Conservation (phyloP, 2,888 invertebrate genomes). For the Endomychus coccineus region DNA sequence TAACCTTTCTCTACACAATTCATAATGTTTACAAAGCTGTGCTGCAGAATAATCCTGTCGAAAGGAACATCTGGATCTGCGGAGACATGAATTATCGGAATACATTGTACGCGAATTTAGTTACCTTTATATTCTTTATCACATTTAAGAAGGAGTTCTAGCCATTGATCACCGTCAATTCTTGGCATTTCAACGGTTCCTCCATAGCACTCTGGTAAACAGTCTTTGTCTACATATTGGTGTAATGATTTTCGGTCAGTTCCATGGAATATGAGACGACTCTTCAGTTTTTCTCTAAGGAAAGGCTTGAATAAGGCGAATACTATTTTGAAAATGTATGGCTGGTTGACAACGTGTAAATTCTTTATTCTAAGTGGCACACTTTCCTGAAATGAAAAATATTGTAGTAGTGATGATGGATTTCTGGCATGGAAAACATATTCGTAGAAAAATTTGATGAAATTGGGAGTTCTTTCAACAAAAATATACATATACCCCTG, state of each 20-base stretch:
- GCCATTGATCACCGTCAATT: conserved; percentile 65
- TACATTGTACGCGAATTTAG: too few species aligned
- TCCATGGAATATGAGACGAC: conserved; percentile 74
- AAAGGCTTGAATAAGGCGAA: conserved; percentile 87
- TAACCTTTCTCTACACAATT: too few species aligned
- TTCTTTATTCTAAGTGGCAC: conserved; percentile 81
- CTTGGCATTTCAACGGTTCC: conserved; percentile 63
- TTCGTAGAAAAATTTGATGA: too few species aligned
- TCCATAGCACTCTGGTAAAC: conserved; percentile 64
- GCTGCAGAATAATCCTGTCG: too few species aligned
- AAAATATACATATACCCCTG: conserved; percentile 2
- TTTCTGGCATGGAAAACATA: too few species aligned
- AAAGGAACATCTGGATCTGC: too few species aligned
- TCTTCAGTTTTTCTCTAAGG: conserved; percentile 75
- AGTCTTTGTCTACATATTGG: conserved; percentile 64
- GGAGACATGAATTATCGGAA: too few species aligned
- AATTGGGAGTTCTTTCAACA: too few species aligned
- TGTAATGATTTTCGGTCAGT: conserved; percentile 66
- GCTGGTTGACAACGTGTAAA: conserved; percentile 84
- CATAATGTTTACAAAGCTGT: too few species aligned
- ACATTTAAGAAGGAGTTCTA: conserved; percentile 61
- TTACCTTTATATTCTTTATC: conserved; percentile 68
- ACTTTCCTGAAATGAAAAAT: conserved; percentile 68
- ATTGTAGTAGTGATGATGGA: too few species aligned
- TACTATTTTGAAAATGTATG: conserved; percentile 82